phyloP scores from a whole-genome alignment of 2,888 invertebrate species.

The Ophion ventricosus region DNA sequence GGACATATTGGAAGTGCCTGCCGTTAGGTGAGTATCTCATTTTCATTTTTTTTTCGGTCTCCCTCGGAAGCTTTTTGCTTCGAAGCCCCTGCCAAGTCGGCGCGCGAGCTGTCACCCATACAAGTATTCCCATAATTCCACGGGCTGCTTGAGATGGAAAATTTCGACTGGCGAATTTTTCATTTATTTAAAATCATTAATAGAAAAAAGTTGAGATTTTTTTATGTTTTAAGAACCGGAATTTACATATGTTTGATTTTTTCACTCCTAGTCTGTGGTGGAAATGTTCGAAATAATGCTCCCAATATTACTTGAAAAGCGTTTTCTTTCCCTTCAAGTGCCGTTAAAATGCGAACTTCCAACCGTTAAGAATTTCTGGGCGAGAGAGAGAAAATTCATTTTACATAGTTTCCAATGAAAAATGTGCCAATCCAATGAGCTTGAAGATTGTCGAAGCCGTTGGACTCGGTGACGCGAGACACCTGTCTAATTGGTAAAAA shows the following conservation, averaged over 20 bases:
- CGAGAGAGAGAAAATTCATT: background rate
- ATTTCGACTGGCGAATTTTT: too few relatives aligned
- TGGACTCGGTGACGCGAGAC: constrained; percentile 10
- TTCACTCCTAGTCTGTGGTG: too few relatives aligned
- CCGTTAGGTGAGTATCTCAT: constrained; percentile 88
- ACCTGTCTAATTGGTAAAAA: constrained; percentile 53
- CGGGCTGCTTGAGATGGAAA: too few relatives aligned
- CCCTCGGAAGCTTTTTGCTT: background rate
- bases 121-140: too few relatives aligned
- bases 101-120: background rate
- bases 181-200: too few relatives aligned
- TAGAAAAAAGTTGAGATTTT: too few relatives aligned
- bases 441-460: constrained; percentile 28
- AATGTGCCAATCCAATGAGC: constrained; percentile 27
- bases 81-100: background rate
- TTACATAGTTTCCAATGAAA: background rate
- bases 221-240: too few relatives aligned
- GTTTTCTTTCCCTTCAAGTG: background rate
- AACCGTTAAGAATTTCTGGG: background rate
- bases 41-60: constrained; percentile 31
- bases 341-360: background rate
- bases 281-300: too few relatives aligned
- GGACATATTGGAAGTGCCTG: constrained; percentile 98
- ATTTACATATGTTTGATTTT: too few relatives aligned
- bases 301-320: background rate